These are phyloP conservation scores for Diploscapter pachys DNA, from an alignment of 1,140 invertebrate genomes.

Conservation along the genomic window DNA sequence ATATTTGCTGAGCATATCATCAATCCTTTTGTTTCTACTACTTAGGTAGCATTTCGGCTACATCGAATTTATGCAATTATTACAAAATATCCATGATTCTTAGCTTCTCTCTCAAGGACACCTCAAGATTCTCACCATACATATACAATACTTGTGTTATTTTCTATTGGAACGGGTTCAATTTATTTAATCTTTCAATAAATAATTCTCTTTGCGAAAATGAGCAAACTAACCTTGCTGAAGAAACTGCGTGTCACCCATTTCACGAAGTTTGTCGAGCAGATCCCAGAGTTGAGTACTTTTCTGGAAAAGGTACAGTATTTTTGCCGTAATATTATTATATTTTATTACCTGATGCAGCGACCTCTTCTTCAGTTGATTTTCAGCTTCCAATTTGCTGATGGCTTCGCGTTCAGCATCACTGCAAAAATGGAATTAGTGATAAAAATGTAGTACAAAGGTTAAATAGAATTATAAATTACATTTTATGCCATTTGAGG, in stretches of 20 bases:
- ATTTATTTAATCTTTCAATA: too few species aligned
- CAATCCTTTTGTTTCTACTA: conserved; percentile 13
- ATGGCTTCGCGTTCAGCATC: conserved; percentile 20
- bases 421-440: conserved; percentile 23
- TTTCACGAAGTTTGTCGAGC: conserved; percentile 42
- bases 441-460: too few species aligned
- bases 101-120: conserved; percentile 18
- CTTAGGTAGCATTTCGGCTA: too few species aligned
- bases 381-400: conserved; percentile 24
- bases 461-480: too few species aligned
- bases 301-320: conserved; percentile 42
- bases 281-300: conserved; percentile 52
- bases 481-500: too few species aligned
- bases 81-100: not conserved
- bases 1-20: too few species aligned
- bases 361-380: conserved; percentile 16
- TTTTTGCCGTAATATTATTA: not conserved
- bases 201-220: too few species aligned
- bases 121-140: too few species aligned
- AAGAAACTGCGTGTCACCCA: conserved; percentile 27
- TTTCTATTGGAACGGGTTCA: too few species aligned
- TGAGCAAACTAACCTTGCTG: conserved; percentile 26
- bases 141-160: too few species aligned
- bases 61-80: too few species aligned
- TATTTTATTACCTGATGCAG: conserved; percentile 25